phyloP scores from a whole-genome alignment of 1,140 invertebrate species.

The Aphis gossypii region DNA sequence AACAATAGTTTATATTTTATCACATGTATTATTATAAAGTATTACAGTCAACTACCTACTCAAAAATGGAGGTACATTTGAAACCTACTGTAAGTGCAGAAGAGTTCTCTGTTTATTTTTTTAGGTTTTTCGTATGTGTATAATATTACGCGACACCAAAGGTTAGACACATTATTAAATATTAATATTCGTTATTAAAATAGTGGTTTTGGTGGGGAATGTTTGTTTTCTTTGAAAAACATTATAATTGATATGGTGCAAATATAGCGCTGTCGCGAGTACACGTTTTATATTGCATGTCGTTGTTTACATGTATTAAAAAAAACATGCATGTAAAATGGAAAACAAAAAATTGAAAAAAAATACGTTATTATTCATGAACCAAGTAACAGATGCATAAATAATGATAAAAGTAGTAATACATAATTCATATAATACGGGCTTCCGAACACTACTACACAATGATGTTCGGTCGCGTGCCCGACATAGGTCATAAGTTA shows the following conservation, averaged over 20 bases:
- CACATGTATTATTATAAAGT: background rate
- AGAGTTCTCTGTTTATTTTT: background rate
- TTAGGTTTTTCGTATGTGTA: background rate
- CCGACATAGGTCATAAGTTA: background rate
- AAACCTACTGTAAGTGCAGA: background rate
- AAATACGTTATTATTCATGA: constrained; percentile 58
- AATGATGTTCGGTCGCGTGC: constrained; percentile 40
- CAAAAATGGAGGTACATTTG: background rate
- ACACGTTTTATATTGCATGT: background rate
- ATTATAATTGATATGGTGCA: constrained; percentile 3
- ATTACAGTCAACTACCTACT: background rate
- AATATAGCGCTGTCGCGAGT: background rate
- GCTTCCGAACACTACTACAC: background rate
- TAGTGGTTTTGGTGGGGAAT: background rate
- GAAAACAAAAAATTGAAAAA: background rate
- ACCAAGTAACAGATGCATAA: constrained; percentile 15
- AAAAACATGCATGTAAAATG: background rate
- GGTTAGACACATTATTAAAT: background rate
- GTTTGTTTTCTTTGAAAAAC: background rate
- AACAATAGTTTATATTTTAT: background rate
- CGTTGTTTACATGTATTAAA: background rate
- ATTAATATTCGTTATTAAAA: background rate
- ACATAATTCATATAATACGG: constrained; percentile 42
- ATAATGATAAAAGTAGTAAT: constrained; percentile 16
- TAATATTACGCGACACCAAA: background rate